Base-by-base conservation (phyloP, 1,140 invertebrate species). In the Euwallacea fornicatus region DNA sequence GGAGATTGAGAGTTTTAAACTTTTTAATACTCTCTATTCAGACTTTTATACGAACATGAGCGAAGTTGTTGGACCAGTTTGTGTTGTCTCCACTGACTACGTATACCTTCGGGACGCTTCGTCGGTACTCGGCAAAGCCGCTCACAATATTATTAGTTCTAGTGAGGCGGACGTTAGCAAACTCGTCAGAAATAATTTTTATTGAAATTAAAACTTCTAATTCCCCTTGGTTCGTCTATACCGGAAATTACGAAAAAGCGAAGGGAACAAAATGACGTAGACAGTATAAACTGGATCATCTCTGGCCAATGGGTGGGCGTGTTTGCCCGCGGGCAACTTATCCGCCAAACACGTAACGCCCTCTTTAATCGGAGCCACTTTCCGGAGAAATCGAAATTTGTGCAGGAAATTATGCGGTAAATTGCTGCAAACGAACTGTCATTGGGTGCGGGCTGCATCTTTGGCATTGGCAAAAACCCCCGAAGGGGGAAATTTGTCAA, bases 341-440 rank as follows among this genome's bases (percentile, higher is more conserved):
- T 69, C 66, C 66, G 33, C 66, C 56, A 69, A 61, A 61, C 56
- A 60, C 42, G 66, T 21, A 21, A 42, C 66, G 58, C 66, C 66
- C 66, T 53, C 44, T 61, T 69, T 69, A 69, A 69, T 60, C 58
- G 56, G 21, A 67, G 8, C 21, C 33, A 42, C 47, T 61, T 69
- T 61, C 66, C 42, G 9, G 66, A 16, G 58, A 46, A 69, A 60
- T 47, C 58, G 66, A 69, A 69, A 61, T 60, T 69, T 69, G 66
- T 69, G 8, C 9, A 69, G 66, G 66, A 69, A 69, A 69, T 69
- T 69, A 69, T 60, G 66, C 66, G 66, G 58, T 61, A 69, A 69
- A 69, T 69, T 61, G 65, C 21, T 33, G 21, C 21, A 33, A 33
- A 33, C 21, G 21, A 33, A 33, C 21, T 33, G 21, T 33, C 21